Conservation (phyloP, 2,113 vertebrate species). For the Tetraodon nigroviridis region DNA sequence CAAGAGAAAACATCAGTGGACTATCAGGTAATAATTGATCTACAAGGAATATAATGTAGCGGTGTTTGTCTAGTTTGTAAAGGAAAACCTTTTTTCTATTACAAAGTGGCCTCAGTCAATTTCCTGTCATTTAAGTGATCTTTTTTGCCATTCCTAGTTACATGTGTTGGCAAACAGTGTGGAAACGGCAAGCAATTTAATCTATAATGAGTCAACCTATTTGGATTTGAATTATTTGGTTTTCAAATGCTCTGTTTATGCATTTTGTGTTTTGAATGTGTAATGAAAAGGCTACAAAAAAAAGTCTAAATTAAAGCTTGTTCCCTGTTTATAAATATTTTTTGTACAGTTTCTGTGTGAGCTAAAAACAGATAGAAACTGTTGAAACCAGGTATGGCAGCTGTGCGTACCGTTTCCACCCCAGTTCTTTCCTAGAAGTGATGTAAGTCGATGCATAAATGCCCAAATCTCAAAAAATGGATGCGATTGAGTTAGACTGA, state of each 20-base stretch:
- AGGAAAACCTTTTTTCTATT: conserved; percentile 52
- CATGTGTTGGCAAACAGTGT: conserved; percentile 69
- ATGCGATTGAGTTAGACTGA: too few species aligned
- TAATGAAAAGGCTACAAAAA: conserved; percentile 68
- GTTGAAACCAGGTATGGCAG: too few species aligned
- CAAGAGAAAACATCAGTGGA: conserved; percentile 38
- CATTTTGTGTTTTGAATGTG: conserved; percentile 66
- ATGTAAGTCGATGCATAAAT: too few species aligned
- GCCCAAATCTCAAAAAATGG: too few species aligned
- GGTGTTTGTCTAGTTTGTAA: conserved; percentile 33
- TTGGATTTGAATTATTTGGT: conserved; percentile 75
- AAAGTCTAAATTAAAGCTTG: conserved; percentile 12
- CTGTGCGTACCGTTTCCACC: too few species aligned
- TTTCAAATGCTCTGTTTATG: conserved; percentile 69
- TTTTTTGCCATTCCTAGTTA: conserved; percentile 55
- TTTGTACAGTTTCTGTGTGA: conserved; percentile 33
- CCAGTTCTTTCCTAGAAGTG: too few species aligned
- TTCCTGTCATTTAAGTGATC: conserved; percentile 68
- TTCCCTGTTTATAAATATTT: conserved; percentile 28
- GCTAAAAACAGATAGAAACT: neutral
- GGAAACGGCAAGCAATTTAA: conserved; percentile 73
- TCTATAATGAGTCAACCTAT: conserved; percentile 66
- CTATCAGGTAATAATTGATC: conserved; percentile 33
- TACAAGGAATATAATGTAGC: conserved; percentile 42
- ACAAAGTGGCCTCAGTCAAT: conserved; percentile 52